phyloP scores from a whole-genome alignment of 2,797 vertebrate genomes.

The Gallirallus australis region DNA sequence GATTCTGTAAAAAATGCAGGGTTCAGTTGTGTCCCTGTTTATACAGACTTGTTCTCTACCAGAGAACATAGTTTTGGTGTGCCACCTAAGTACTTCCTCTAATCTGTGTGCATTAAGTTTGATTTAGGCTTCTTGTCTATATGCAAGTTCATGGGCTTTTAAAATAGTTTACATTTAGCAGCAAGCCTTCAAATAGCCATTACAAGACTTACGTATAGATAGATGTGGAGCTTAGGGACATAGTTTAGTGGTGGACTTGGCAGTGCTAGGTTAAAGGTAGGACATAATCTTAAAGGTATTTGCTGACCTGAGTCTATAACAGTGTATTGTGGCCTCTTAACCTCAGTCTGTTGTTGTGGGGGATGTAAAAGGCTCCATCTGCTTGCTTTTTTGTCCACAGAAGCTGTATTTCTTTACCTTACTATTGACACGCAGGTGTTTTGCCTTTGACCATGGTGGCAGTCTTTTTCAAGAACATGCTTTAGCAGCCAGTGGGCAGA shows the following conservation, averaged over 20 bases:
- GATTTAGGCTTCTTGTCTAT: conserved; percentile 52
- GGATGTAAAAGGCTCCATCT: not conserved
- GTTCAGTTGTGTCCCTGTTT: conserved; percentile 47
- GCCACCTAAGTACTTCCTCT: conserved; percentile 60
- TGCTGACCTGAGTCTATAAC: too few species aligned
- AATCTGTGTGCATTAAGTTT: conserved; percentile 54
- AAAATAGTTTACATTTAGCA: conserved; percentile 49
- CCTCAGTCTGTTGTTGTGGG: not conserved
- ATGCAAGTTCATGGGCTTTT: not conserved
- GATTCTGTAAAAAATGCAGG: not conserved
- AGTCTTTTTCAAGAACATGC: not conserved
- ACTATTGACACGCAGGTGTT: not conserved
- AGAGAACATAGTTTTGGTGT: conserved; percentile 69
- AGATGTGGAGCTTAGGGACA: too few species aligned
- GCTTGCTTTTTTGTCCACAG: not conserved
- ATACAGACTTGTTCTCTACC: conserved; percentile 49
- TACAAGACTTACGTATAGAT: not conserved
- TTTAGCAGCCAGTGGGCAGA: not conserved
- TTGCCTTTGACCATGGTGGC: not conserved
- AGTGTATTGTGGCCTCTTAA: not conserved
- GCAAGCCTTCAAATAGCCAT: not conserved
- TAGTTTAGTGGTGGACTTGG: too few species aligned
- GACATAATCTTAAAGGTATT: too few species aligned
- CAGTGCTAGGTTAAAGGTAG: too few species aligned
- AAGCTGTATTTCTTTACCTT: not conserved